A percentile compares a stretch with the other conserved stretches of the same genome.
These are phyloP conservation scores for Sycophaga agraensis DNA, from an alignment of 1,140 invertebrate genomes.

Conservation along the genomic window DNA sequence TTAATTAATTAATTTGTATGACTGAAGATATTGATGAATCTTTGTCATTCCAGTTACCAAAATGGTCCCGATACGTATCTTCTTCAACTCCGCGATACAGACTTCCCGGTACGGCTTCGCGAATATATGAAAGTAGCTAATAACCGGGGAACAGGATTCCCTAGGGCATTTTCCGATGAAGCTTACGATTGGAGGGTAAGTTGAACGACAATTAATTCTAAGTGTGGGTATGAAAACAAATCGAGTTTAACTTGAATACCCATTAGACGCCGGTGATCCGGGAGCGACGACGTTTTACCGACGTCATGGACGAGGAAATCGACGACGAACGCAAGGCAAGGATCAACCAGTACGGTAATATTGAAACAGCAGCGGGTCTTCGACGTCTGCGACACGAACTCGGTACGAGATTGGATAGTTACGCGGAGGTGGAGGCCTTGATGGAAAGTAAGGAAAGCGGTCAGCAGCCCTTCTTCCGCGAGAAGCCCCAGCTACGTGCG, in stretches of 20 bases:
- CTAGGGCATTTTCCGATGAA: constrained; percentile 66
- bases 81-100: constrained; percentile 86
- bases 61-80: constrained; percentile 95
- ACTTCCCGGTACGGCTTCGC: constrained; percentile 86
- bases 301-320: constrained; percentile 95
- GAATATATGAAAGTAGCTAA: constrained; percentile 92
- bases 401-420: constrained; percentile 75
- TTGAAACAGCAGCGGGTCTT: constrained; percentile 64
- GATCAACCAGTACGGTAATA: constrained; percentile 74
- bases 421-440: constrained; percentile 81
- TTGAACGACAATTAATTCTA: constrained; percentile 10
- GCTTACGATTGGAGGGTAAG: constrained; percentile 76
- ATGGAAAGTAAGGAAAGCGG: constrained; percentile 79
- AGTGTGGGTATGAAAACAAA: no score
- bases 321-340: constrained; percentile 83
- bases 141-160: constrained; percentile 69
- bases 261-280: constrained; percentile 84
- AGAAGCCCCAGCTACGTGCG: constrained; percentile 76
- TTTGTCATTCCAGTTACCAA: constrained; percentile 87
- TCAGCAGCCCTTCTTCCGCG: constrained; percentile 80
- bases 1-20: no score
- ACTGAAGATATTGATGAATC: no score
- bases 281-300: constrained; percentile 87
- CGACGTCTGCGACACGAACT: constrained; percentile 79
- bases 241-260: no score